Base-by-base conservation (phyloP, 35 echinoderm and acorn worm genomes). In the Ophioderma brevispina region DNA sequence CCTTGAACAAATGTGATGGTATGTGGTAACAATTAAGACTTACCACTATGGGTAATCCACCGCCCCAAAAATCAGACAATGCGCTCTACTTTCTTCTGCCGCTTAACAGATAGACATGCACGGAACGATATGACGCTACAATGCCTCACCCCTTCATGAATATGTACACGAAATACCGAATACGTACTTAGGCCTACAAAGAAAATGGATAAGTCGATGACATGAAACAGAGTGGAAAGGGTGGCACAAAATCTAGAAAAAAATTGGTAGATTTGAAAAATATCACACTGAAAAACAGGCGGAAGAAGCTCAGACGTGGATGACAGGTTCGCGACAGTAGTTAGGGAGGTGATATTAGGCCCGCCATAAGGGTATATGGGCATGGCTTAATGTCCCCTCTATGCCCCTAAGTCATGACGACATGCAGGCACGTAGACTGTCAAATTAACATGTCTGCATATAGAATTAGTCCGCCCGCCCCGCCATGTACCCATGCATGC, bases 391-490 rank as follows among this genome's bases (percentile, higher is more conserved):
- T 46, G 41, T 46, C 41, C 41, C 41, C 17, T 8, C 6, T 25
- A 70, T 70, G 59, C 59, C 59, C 59, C 23, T 13, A 70, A 4
- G 59, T 25, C 59, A 25, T 70, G 59, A 30, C 8, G n/a, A 30
- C 28, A 18, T 25, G 59, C 59, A 70, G n/a, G 59, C 59, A 70
- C 59, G 59, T 70, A 70, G 10, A 70, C 23, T 70, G 59, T 2
- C 23, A 70, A 70, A 70, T 70, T 70, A 70, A 18, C 59, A 70
- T 70, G 59, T 70, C 59, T 70, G 59, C 59, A 70, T 70, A 70
- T 70, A 70, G 23, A 70, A 70, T 70, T 70, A 70, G 28, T 70
- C 59, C 59, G 28, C 59, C 59, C 59, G 5, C 15, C 59, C 1
- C 23, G 59, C 59, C 59, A 70, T 70, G 59, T 30, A 70, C 59